A percentile compares a stretch with the other conserved stretches of the same genome.
phyloP scores from a whole-genome alignment of 2,888 invertebrate species.

The Salpingus planirostris region DNA sequence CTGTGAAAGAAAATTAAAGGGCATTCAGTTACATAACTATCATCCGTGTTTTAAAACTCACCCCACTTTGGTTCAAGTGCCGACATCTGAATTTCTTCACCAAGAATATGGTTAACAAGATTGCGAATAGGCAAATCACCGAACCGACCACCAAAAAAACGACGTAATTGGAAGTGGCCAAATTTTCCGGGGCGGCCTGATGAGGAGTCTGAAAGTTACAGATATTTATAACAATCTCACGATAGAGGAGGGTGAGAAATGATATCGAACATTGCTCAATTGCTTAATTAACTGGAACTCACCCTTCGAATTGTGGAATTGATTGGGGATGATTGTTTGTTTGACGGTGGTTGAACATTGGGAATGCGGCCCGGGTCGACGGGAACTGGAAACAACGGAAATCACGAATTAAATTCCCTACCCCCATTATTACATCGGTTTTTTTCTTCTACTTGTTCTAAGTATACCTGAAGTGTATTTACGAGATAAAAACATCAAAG shows the following conservation, averaged over 20 bases:
- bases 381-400: constrained; percentile 29
- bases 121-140: constrained; percentile 7
- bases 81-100: constrained; percentile 15
- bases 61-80: constrained; percentile 16
- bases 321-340: constrained; percentile 7
- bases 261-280: constrained; percentile 1
- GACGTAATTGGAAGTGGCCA: constrained; percentile 3
- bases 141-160: constrained; percentile 5
- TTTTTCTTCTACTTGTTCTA: too few species aligned
- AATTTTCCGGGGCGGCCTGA: too few species aligned
- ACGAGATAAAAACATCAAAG: too few species aligned
- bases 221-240: constrained; percentile 2
- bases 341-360: constrained; percentile 28
- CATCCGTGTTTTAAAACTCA: constrained; percentile 11
- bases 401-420: too few species aligned
- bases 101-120: too few species aligned
- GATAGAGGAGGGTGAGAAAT: too few species aligned
- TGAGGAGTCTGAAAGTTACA: constrained; percentile 5
- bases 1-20: constrained; percentile 44
- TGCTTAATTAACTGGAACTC: constrained; percentile 5
- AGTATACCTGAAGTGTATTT: too few species aligned
- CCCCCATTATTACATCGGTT: too few species aligned
- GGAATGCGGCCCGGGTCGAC: constrained; percentile 29
- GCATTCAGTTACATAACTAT: neutral
- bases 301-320: too few species aligned